Conservation (phyloP, 2,888 invertebrate species). For the Plagodis dolabraria region DNA sequence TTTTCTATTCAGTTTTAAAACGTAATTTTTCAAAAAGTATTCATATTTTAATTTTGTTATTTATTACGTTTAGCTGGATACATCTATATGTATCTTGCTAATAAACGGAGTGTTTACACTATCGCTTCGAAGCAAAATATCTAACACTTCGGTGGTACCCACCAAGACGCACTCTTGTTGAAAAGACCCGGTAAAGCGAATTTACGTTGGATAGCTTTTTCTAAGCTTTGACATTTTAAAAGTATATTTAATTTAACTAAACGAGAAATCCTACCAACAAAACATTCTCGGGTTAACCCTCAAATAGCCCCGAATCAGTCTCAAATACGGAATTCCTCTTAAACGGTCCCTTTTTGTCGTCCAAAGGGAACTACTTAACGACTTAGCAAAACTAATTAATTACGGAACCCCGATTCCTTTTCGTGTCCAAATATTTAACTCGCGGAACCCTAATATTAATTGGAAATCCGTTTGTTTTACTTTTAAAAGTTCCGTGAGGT, state of each 20-base stretch:
- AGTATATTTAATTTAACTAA: not conserved
- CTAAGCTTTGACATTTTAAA: no score
- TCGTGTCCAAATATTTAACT: conserved; percentile 35
- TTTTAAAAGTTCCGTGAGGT: conserved; percentile 11
- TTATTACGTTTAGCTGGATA: no score
- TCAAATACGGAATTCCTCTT: conserved; percentile 8
- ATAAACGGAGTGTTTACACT: no score
- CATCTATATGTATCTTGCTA: no score
- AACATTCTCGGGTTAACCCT: conserved; percentile 6
- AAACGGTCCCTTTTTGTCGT: conserved; percentile 23
- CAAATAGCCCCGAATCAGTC: conserved; percentile 7
- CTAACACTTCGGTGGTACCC: no score
- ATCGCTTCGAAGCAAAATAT: no score
- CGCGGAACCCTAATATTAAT: conserved; percentile 36
- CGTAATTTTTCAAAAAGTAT: no score
- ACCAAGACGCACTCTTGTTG: no score
- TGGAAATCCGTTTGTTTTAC: conserved; percentile 29
- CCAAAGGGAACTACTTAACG: conserved; percentile 38
- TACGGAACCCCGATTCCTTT: conserved; percentile 34
- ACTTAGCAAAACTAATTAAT: conserved; percentile 43
- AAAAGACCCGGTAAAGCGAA: no score
- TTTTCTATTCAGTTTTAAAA: no score
- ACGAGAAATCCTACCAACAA: not conserved
- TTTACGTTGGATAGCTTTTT: no score
- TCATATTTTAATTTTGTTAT: no score